Evolutionary conservation across 2,113 vertebrate genomes (phyloP), one percentile per base, ranked within the genome.

Genomic region (Marmota flaviventris): DNA sequence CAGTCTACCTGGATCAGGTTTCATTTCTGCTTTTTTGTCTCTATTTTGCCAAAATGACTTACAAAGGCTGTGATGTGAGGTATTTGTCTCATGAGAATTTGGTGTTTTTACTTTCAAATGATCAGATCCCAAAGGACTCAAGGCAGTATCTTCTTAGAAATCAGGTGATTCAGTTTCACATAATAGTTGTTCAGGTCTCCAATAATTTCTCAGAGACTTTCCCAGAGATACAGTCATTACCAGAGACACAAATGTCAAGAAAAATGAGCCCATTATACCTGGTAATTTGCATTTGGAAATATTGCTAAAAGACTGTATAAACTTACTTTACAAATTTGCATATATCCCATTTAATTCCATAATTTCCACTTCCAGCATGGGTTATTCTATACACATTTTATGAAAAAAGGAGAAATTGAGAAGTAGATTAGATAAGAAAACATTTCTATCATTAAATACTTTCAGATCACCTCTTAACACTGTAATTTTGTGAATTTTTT

Each of bases 21-120:
- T 42, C 63, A 69, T 77, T 89, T 88, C 27, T 91, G 42, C 14
- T 45, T 91, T 91, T 58, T 84, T 37, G 51, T 81, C 51, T 86
- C 29, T 92, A 4, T 70, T 95, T 92, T 83, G 70, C 81, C 37
- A 79, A 70, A 92, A 76, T 63, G 37, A 18, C 45, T 93, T 89
- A 65, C 34, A 72, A 29, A 51, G 10, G 10, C 45, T 93, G 48
- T 63, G 53, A 96, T 73, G 22, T 84, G 63, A 75, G 24, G 7
- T 51, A 93, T 29, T 90, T 53, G 6, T 81, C 85, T 96, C 32
- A 9, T 24, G 42, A 93, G 18, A 76, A 81, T 48, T 81, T 65
- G 37, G 12, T 73, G 3, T 29, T 95, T 92, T 77, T 77, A 25
- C 12, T 75, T 51, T 61, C 17, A 4, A 81, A 10, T 48, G n/a